Base-by-base conservation (phyloP, 2,113 vertebrate genomes). In the Mohoua ochrocephala region DNA sequence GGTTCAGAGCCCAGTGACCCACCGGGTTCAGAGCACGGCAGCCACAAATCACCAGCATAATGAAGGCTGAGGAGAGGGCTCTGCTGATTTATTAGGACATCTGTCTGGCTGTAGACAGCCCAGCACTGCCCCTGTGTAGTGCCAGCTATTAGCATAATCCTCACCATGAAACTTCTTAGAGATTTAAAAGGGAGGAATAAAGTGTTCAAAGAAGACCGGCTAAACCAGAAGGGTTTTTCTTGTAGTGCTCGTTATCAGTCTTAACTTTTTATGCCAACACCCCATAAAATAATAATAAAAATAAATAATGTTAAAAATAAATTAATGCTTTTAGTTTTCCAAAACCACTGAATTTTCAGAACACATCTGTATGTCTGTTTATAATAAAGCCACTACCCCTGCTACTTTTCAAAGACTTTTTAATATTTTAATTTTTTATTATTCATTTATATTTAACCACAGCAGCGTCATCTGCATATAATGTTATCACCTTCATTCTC, bases 31-130 rank as follows among this genome's bases (percentile, higher is more conserved):
- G 94, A 90, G 14, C 54, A 6, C 44, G 97, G 84, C 81, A 95
- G 54, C 10, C 97, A 97, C 93, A 97, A 98, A 97, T 97, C 96
- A 97, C 44, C 82, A 69, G n/a, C 71, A 83, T 93, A 95, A 96
- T 97, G 95, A 96, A 97, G 91, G 96, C 95, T 96, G 95, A 93
- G 92, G 78, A 96, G 95, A 94, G 77, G 71, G 90, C 73, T 87
- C 57, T 64, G 88, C 78, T 97, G 93, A 97, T 97, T 97, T 97
- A 97, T 90, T 92, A 35, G 93, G 91, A 96, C 84, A 93, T 97
- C 93, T 97, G 95, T 94, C 97, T 97, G 96, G 87, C 84, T 97
- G 59, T 11, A 91, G 87, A 84, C 91, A 96, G 95, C 90, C 80
- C 22, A 86, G 81, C 59, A 45, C 80, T 91, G 84, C 86, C 91